Conservation (phyloP, 1,140 invertebrate genomes). For the Leptopilina boulardi region DNA sequence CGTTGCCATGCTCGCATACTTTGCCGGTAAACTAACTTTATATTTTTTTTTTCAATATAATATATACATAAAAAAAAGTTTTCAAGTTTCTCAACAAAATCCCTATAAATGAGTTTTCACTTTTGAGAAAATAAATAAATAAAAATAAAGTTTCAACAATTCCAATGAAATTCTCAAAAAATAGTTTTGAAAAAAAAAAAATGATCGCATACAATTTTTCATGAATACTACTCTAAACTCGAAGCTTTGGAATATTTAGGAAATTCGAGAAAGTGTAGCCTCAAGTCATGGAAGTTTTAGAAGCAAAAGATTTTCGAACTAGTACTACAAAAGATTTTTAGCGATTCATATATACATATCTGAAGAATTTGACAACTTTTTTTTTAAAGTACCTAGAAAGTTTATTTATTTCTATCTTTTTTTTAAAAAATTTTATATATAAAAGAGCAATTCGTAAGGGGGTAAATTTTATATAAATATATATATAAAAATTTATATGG, state of each 20-base stretch:
- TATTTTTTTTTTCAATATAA: neutral
- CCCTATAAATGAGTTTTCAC: constrained; percentile 35
- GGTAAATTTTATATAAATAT: too few relatives aligned
- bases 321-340: neutral
- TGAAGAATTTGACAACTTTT: too few relatives aligned
- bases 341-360: neutral
- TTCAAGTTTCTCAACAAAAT: constrained; percentile 18
- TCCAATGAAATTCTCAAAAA: neutral
- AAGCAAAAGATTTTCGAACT: neutral
- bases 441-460: too few relatives aligned
- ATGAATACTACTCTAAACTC: constrained; percentile 23
- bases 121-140: neutral
- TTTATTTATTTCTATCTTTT: too few relatives aligned
- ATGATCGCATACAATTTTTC: constrained; percentile 21
- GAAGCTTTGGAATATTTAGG: neutral
- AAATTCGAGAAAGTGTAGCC: neutral
- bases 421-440: too few relatives aligned
- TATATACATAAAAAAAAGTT: neutral
- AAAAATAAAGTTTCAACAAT: neutral
- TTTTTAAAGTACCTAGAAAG: neutral
- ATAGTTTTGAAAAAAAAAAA: too few relatives aligned
- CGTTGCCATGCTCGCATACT: constrained; percentile 94
- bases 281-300: neutral
- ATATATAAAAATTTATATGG: too few relatives aligned
- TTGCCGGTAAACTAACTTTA: constrained; percentile 86